phyloP scores from a whole-genome alignment of 2,888 invertebrate genomes.

The Gastrophysa polygoni region DNA sequence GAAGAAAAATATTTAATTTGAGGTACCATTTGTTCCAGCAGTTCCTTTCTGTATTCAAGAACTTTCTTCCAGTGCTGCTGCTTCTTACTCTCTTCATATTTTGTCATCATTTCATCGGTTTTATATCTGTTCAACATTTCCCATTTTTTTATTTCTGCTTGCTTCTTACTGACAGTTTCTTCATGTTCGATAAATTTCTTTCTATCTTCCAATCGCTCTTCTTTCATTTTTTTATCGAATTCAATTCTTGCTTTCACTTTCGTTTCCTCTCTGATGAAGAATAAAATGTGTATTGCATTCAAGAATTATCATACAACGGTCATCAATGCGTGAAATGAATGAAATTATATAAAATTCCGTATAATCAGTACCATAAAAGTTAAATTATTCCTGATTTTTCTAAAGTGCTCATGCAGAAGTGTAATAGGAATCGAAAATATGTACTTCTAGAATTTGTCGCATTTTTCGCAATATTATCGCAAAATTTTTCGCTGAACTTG shows the following conservation, averaged over 20 bases:
- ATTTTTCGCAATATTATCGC: too few species aligned
- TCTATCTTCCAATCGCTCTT: constrained; percentile 44
- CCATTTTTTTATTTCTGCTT: constrained; percentile 61
- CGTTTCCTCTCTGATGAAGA: constrained; percentile 53
- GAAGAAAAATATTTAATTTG: neutral
- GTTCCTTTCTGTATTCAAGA: constrained; percentile 58
- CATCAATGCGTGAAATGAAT: too few species aligned
- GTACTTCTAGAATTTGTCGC: too few species aligned
- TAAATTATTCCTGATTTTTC: too few species aligned
- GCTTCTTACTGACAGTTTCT: constrained; percentile 52
- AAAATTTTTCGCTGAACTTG: too few species aligned
- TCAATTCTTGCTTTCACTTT: constrained; percentile 49
- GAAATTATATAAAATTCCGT: too few species aligned
- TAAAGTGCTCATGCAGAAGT: too few species aligned
- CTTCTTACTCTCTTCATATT: constrained; percentile 57
- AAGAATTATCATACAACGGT: too few species aligned
- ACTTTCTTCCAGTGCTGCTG: constrained; percentile 57
- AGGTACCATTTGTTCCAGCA: constrained; percentile 61
- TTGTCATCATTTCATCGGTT: constrained; percentile 59
- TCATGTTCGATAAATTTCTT: constrained; percentile 51
- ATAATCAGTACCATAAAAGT: too few species aligned
- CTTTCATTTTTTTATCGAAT: constrained; percentile 48
- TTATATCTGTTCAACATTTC: constrained; percentile 66
- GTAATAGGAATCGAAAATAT: too few species aligned
- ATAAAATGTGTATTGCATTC: too few species aligned